Evolutionary conservation across 2,888 invertebrate species (phyloP).

Genomic region (Gymnoscelis rufifasciata): DNA sequence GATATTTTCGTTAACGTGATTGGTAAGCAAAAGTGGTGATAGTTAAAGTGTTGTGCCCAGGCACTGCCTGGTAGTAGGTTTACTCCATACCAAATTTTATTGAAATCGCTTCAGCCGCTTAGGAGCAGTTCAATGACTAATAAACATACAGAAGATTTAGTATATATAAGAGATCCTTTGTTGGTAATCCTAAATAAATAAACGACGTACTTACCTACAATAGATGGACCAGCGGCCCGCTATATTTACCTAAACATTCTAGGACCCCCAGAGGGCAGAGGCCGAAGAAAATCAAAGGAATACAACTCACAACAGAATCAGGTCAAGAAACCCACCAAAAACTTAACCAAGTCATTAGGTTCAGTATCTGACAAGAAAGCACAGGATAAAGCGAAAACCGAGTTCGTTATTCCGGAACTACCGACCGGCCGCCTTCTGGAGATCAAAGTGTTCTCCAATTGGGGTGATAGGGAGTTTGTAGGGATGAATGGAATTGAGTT

Average conservation of each 20-base stretch:
- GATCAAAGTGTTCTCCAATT: slow-evolving; percentile 84
- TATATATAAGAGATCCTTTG: no score
- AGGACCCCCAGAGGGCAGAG: slow-evolving; percentile 41
- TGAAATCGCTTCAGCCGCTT: no score
- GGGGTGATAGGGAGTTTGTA: slow-evolving; percentile 89
- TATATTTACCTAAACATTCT: slow-evolving; percentile 17
- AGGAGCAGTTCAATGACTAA: no score
- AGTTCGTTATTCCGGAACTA: slow-evolving; percentile 87
- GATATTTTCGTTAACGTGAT: no score
- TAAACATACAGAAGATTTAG: no score
- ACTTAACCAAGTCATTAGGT: slow-evolving; percentile 42
- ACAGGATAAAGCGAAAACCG: slow-evolving; percentile 51
- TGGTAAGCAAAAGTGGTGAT: no score
- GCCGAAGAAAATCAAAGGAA: slow-evolving; percentile 40
- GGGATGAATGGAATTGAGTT: slow-evolving; percentile 89
- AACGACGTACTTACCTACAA: no score
- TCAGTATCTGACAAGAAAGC: slow-evolving; percentile 39
- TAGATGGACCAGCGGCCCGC: not conserved
- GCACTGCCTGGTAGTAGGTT: no score
- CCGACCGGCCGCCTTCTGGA: slow-evolving; percentile 83
- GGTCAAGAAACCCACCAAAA: slow-evolving; percentile 39
- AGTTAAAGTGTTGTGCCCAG: no score
- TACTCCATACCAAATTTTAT: no score
- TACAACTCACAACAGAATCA: slow-evolving; percentile 33
- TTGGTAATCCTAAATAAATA: no score